These are phyloP conservation scores for Notarius lentiginosus DNA, from an alignment of 2,113 vertebrate genomes.

Conservation along the genomic window DNA sequence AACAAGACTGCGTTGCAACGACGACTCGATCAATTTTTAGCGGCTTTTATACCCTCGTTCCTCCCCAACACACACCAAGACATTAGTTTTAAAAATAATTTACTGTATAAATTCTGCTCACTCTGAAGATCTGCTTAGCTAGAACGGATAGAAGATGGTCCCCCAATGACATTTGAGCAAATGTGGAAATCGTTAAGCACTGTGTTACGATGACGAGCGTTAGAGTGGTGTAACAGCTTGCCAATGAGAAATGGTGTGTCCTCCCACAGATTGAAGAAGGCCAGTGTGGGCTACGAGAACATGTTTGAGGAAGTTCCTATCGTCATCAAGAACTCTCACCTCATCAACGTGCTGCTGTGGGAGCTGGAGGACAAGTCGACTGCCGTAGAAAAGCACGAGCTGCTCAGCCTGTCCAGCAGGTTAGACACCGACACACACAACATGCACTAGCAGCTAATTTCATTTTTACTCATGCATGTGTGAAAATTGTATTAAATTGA, in stretches of 20 bases:
- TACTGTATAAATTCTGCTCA: not conserved
- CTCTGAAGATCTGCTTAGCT: not conserved
- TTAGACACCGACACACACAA: conserved; percentile 63
- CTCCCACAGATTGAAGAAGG: conserved; percentile 88
- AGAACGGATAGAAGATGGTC: not conserved
- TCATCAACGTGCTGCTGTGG: conserved; percentile 93
- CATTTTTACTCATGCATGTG: not conserved
- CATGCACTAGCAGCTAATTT: not conserved
- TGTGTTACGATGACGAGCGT: not conserved
- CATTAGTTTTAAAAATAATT: not conserved
- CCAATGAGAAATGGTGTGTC: not conserved
- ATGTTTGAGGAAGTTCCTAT: conserved; percentile 99
- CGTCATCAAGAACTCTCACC: conserved; percentile 95
- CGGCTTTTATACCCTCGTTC: not conserved
- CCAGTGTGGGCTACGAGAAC: conserved; percentile 87
- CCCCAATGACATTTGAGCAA: too few species aligned
- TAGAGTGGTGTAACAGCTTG: not conserved
- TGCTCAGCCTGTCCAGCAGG: conserved; percentile 97
- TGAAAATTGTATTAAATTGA: not conserved
- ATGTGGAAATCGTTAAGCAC: not conserved
- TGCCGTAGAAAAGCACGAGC: conserved; percentile 90
- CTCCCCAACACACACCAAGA: not conserved
- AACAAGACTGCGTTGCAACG: not conserved
- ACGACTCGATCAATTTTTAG: not conserved
- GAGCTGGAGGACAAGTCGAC: conserved; percentile 94